Evolutionary conservation across 2,797 vertebrate genomes (phyloP).

Genomic region (Characodon lateralis): DNA sequence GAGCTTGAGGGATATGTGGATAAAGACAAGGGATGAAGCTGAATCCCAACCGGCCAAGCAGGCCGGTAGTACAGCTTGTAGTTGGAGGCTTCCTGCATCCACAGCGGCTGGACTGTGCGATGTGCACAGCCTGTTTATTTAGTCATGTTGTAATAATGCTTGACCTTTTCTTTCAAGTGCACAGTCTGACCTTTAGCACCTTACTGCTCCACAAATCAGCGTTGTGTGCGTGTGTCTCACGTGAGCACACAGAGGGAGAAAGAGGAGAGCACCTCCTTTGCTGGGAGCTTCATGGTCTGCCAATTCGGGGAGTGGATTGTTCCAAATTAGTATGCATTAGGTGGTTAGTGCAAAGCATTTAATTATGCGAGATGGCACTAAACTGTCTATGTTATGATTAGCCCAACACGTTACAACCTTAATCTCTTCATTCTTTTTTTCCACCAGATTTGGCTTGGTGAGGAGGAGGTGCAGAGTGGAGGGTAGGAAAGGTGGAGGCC

Average conservation of each 20-base stretch:
- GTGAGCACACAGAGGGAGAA: conserved; percentile 32
- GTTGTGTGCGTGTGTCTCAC: conserved; percentile 12
- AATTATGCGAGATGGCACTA: conserved; percentile 84
- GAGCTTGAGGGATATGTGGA: conserved; percentile 73
- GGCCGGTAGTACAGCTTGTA: conserved; percentile 49
- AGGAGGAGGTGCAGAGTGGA: conserved; percentile 23
- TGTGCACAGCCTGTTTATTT: conserved; percentile 77
- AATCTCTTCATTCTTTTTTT: conserved; percentile 58
- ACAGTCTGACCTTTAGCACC: conserved; percentile 77
- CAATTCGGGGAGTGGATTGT: conserved; percentile 77
- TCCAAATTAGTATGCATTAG: conserved; percentile 85
- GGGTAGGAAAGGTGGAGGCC: conserved; percentile 20
- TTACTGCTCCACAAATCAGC: conserved; percentile 55
- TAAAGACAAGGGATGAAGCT: conserved; percentile 74
- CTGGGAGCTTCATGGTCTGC: conserved; percentile 74
- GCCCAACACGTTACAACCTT: conserved; percentile 77
- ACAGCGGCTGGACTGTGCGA: conserved; percentile 44
- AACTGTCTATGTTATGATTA: conserved; percentile 84
- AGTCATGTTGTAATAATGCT: conserved; percentile 83
- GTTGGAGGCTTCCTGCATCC: conserved; percentile 39
- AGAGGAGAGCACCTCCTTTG: conserved; percentile 60
- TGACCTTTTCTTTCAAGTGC: conserved; percentile 83
- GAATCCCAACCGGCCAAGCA: conserved; percentile 55
- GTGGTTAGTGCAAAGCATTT: conserved; percentile 81
- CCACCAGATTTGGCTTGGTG: conserved; percentile 38